These are phyloP conservation scores for Phalacrocorax brasilianus DNA, from an alignment of 2,113 vertebrate species.

Conservation along the genomic window DNA sequence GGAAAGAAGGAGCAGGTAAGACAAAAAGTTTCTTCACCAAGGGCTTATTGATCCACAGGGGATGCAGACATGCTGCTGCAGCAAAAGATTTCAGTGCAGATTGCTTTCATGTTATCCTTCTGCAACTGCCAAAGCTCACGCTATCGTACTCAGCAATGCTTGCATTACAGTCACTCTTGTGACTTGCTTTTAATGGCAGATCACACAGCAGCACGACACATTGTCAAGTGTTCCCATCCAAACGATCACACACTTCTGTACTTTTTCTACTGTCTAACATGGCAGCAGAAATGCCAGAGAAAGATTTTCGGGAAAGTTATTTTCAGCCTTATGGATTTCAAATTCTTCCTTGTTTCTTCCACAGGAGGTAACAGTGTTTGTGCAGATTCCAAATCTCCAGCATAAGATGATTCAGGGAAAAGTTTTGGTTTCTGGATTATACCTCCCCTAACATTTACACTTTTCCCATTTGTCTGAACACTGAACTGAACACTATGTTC, in stretches of 20 bases:
- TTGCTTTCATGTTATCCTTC: not conserved
- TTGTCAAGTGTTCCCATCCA: not conserved
- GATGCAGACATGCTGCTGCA: not conserved
- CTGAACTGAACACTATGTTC: not conserved
- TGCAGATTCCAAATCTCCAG: not conserved
- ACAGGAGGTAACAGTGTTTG: not conserved
- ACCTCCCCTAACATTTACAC: not conserved
- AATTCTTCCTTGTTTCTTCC: not conserved
- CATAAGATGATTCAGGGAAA: not conserved
- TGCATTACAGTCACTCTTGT: not conserved
- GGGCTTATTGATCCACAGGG: not conserved
- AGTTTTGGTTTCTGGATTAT: not conserved
- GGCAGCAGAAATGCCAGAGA: not conserved
- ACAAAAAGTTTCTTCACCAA: not conserved
- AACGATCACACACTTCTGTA: not conserved
- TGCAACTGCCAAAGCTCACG: not conserved
- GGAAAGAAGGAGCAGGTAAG: not conserved
- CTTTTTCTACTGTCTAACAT: not conserved
- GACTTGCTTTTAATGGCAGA: not conserved
- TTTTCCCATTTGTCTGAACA: not conserved
- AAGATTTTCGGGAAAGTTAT: not conserved
- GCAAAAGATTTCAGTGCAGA: not conserved
- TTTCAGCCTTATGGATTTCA: not conserved
- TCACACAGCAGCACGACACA: not conserved
- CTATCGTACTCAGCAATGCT: not conserved